Percentiles rank a stretch among this genome's conserved stretches.
These are phyloP conservation scores for Chrysolina haemoptera DNA, from an alignment of 2,888 invertebrate species.

Conservation along the genomic window DNA sequence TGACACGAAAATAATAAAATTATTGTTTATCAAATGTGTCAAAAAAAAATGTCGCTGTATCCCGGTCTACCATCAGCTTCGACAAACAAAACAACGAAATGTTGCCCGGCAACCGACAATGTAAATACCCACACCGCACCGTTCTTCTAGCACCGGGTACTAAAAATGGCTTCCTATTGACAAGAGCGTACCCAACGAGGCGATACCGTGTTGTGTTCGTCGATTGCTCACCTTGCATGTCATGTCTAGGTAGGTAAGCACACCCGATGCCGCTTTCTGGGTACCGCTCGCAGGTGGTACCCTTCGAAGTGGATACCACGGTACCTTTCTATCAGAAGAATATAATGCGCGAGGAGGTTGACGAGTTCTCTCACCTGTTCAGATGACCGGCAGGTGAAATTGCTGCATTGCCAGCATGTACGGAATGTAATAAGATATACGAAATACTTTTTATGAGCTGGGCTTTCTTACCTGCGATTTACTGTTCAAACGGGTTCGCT, in stretches of 20 bases:
- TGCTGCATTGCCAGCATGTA: conserved; percentile 26
- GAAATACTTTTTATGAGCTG: not conserved
- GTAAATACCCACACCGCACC: conserved; percentile 21
- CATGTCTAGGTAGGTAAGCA: conserved; percentile 36
- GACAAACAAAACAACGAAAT: not conserved
- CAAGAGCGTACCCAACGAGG: conserved; percentile 33
- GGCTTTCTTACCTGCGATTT: too few relatives aligned
- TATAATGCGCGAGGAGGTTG: conserved; percentile 29
- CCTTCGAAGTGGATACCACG: conserved; percentile 51
- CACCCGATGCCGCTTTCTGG: conserved; percentile 27
- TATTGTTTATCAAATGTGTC: too few relatives aligned
- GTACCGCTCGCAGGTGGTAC: conserved; percentile 48
- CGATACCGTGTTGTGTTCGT: conserved; percentile 17
- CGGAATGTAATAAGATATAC: not conserved
- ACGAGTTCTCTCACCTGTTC: conserved; percentile 30
- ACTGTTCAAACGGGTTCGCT: too few relatives aligned
- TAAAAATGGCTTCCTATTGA: conserved; percentile 29
- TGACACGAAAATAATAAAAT: too few relatives aligned
- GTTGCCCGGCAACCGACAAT: not conserved
- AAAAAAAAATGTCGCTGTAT: too few relatives aligned
- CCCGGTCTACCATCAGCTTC: too few relatives aligned
- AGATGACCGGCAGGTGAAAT: conserved; percentile 26
- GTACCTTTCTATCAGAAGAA: conserved; percentile 46
- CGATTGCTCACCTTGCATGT: conserved; percentile 19
- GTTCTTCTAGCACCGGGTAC: conserved; percentile 28